Conservation (phyloP, 2,797 vertebrate genomes). For the Lepus townsendii region DNA sequence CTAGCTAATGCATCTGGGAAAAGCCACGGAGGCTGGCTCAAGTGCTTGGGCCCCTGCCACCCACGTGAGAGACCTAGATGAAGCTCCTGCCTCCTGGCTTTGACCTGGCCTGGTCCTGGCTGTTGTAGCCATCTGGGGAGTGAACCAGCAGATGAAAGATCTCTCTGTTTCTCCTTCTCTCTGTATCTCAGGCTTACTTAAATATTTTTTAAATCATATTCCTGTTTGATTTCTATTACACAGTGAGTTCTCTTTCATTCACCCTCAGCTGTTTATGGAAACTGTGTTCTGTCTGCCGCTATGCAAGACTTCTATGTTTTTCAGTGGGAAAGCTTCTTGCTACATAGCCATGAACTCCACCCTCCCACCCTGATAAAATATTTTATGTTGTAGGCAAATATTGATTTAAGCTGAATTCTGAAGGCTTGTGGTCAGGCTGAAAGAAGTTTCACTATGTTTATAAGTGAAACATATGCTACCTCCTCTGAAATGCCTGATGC, state of each 20-base stretch:
- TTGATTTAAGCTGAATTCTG: constrained; percentile 41
- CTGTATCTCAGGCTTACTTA: too few species aligned
- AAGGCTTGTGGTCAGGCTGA: neutral
- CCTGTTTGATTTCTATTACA: neutral
- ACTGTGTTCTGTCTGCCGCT: neutral
- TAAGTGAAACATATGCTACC: neutral
- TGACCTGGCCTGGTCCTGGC: too few species aligned
- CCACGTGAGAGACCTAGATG: too few species aligned
- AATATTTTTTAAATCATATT: neutral
- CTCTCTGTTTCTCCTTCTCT: too few species aligned
- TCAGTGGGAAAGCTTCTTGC: neutral
- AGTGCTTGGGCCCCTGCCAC: too few species aligned
- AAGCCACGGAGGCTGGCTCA: too few species aligned
- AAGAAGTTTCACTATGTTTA: neutral
- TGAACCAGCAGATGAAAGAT: too few species aligned
- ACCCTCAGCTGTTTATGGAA: neutral
- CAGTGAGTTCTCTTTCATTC: neutral
- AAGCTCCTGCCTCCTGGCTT: too few species aligned
- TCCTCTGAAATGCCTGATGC: constrained; percentile 10
- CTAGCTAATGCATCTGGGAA: too few species aligned
- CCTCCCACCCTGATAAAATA: neutral
- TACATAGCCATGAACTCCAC: neutral
- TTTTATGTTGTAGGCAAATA: neutral
- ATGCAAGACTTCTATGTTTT: constrained; percentile 11
- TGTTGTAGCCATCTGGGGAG: too few species aligned